Evolutionary conservation across 2,113 vertebrate species (phyloP), one percentile per base, ranked within the genome.

Genomic region (Tetrao urogallus): DNA sequence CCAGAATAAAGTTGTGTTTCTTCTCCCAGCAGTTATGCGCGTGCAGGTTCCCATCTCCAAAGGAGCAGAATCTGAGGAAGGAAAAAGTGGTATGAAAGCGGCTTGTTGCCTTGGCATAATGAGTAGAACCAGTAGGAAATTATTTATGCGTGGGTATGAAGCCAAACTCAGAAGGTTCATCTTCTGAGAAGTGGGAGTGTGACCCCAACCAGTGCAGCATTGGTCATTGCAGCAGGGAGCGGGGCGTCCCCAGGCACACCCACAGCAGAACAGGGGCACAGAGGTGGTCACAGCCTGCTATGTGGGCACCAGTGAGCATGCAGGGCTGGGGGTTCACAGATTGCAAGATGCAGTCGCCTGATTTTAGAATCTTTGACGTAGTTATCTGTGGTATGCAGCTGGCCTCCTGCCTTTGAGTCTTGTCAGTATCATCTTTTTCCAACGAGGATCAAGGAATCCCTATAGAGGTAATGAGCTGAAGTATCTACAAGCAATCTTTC

Each of bases 11-110:
- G 16, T 16, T 42, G 20, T 69, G 64, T 20, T n/a, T 6, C 40
- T 27, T 22, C 50, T 43, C 40, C 34, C n/a, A 4, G 21, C 22
- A 30, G 18, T 71, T 45, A 7, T 3, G 14, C 20, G 0, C 1
- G 0, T 4, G n/a, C 40, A 4, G 2, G 0, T n/a, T 25, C 19
- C 21, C 21, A 0, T 17, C n/a, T 18, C 74, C 3, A 2, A 40
- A 5, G 40, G 38, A 71, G 34, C 38, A 56, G 57, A 75, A 28
- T 45, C 16, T 8, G 17, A 21, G 69, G 24, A 61, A 36, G 5
- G 36, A 32, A 76, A 80, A 28, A 6, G 16, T 67, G 58, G 9
- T 14, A 11, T 1, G 47, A 54, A 20, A 72, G 25, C 20, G 3
- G 22, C 36, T 82, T 63, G 61, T 63, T 54, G 19, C 20, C 43